Conservation (phyloP, 2,888 invertebrate genomes). For the Thelaira solivaga region DNA sequence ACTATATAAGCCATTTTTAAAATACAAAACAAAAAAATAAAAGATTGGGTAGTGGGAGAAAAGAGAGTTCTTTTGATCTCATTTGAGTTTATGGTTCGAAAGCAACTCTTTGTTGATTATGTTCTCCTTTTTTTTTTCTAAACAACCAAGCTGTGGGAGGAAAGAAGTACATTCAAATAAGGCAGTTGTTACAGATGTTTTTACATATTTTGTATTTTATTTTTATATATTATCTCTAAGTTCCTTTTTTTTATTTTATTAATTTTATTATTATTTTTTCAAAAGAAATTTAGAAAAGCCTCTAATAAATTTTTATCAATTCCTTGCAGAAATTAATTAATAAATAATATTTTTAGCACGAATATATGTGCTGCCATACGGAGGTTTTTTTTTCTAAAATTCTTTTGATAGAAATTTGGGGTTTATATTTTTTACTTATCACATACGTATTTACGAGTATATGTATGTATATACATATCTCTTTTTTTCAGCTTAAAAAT, state of each 20-base stretch:
- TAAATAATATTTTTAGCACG: too few species aligned
- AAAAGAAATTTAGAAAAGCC: conserved; percentile 8
- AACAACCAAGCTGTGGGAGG: not conserved
- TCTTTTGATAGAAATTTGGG: conserved; percentile 26
- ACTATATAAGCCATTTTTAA: conserved; percentile 41
- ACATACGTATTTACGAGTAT: conserved; percentile 12
- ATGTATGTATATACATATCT: conserved; percentile 8
- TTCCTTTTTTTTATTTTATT: conserved; percentile 6
- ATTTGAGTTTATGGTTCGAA: conserved; percentile 28
- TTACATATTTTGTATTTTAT: conserved; percentile 1
- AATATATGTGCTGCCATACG: too few species aligned
- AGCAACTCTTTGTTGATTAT: conserved; percentile 21
- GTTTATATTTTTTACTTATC: too few species aligned
- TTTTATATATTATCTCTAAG: conserved; percentile 22
- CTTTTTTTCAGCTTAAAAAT: conserved; percentile 38
- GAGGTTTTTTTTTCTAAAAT: conserved; percentile 29
- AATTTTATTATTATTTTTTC: conserved; percentile 3
- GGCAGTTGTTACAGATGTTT: conserved; percentile 5
- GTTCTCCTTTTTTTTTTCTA: conserved; percentile 1
- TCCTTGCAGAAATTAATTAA: not conserved
- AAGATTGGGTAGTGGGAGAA: conserved; percentile 19
- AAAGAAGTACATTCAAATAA: not conserved
- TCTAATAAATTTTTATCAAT: not conserved
- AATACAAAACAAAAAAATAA: too few species aligned
- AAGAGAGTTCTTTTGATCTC: conserved; percentile 26